A percentile compares a stretch with the other conserved stretches of the same genome.
These are phyloP conservation scores for Takifugu flavidus DNA, from an alignment of 2,113 vertebrate genomes.

Conservation along the genomic window DNA sequence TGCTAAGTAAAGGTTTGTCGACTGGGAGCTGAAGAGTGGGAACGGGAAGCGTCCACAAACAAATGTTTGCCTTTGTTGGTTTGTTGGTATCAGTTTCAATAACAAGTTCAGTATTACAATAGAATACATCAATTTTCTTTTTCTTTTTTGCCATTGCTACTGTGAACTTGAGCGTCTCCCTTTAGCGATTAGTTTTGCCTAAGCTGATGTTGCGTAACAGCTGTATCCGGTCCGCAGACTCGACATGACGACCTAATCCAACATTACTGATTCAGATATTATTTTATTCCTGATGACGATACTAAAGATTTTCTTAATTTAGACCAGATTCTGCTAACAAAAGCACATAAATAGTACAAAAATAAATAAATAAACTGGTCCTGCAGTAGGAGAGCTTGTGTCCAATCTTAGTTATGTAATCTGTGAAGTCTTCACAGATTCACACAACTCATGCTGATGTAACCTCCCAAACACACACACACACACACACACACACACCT, in stretches of 20 bases:
- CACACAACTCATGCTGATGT: background rate
- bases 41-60: slow-evolving; percentile 9
- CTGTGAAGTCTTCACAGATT: background rate
- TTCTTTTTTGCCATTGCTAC: background rate
- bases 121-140: background rate
- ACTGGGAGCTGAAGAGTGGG: background rate
- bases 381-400: background rate
- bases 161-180: background rate
- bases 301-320: background rate
- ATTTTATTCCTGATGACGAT: too few species aligned
- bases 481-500: background rate
- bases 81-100: too few species aligned
- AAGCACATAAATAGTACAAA: background rate
- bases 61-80: background rate
- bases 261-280: background rate
- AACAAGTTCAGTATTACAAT: too few species aligned
- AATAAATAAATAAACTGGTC: background rate
- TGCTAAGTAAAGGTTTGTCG: background rate
- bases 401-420: slow-evolving; percentile 21
- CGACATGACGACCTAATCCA: background rate
- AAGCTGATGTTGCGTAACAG: slow-evolving; percentile 8
- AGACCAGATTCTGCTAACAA: background rate
- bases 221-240: background rate
- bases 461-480: background rate
- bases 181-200: slow-evolving; percentile 1